A percentile compares a stretch with the other conserved stretches of the same genome.
These are phyloP conservation scores for Heliothis peltigera DNA, from an alignment of 2,888 invertebrate genomes.

Conservation along the genomic window DNA sequence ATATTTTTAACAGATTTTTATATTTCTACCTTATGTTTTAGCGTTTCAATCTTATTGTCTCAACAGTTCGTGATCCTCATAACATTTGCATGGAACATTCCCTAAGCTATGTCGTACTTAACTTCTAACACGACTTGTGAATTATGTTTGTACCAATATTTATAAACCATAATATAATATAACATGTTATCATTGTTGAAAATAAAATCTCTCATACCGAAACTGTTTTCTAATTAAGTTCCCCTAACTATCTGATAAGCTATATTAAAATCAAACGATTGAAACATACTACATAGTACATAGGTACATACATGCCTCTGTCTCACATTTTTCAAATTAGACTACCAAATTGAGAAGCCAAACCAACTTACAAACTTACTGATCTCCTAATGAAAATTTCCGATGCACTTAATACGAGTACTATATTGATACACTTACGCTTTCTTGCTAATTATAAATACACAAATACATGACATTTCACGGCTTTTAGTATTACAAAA, in stretches of 20 bases:
- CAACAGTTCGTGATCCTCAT: constrained; percentile 27
- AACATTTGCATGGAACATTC: constrained; percentile 40
- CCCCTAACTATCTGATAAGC: constrained; percentile 11
- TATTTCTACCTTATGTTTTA: neutral
- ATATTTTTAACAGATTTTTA: neutral
- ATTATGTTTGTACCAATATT: constrained; percentile 65
- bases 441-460: neutral
- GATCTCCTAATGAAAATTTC: no score
- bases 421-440: neutral
- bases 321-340: no score
- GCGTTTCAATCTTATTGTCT: constrained; percentile 8
- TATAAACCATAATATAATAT: constrained; percentile 59
- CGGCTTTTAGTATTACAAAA: neutral
- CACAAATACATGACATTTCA: neutral
- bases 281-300: no score
- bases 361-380: neutral
- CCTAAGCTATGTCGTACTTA: constrained; percentile 53
- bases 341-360: neutral
- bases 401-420: no score
- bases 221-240: constrained; percentile 50
- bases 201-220: constrained; percentile 74
- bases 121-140: constrained; percentile 32
- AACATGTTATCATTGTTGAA: constrained; percentile 80
- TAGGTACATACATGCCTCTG: no score
- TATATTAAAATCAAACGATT: constrained; percentile 15